Evolutionary conservation across 2,797 vertebrate genomes (phyloP).

Genomic region (Sebastes oblongus): DNA sequence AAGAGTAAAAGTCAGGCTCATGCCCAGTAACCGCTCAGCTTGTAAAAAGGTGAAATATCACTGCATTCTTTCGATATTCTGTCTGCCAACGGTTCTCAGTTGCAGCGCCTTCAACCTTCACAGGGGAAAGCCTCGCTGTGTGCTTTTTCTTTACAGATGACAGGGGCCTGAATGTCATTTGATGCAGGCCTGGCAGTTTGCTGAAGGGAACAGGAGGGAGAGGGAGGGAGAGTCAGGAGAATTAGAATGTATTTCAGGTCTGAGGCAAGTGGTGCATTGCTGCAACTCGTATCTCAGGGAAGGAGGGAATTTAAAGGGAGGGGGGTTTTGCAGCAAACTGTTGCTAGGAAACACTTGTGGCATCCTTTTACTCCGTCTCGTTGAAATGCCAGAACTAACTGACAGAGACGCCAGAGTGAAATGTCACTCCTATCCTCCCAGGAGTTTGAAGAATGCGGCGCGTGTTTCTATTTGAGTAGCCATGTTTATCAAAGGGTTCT

Average conservation of each 20-base stretch:
- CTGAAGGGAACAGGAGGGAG: conserved; percentile 22
- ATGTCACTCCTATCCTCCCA: conserved; percentile 67
- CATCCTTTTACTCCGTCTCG: conserved; percentile 63
- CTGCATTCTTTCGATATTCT: conserved; percentile 15
- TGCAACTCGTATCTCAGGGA: conserved; percentile 70
- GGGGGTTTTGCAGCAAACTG: conserved; percentile 70
- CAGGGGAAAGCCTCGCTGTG: conserved; percentile 17
- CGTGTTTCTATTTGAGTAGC: conserved; percentile 59
- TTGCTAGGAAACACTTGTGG: conserved; percentile 89
- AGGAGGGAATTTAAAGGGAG: conserved; percentile 50
- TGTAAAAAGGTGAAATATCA: conserved; percentile 49
- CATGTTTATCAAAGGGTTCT: conserved; percentile 61
- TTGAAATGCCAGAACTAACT: conserved; percentile 74
- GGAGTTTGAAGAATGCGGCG: conserved; percentile 57
- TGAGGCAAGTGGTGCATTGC: conserved; percentile 83
- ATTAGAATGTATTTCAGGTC: conserved; percentile 80
- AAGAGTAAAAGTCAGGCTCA: conserved; percentile 22
- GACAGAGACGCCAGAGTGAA: conserved; percentile 68
- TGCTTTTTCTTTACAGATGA: conserved; percentile 47
- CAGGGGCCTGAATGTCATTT: conserved; percentile 63
- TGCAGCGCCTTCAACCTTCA: conserved; percentile 36
- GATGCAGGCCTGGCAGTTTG: conserved; percentile 38
- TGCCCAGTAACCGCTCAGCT: conserved; percentile 2
- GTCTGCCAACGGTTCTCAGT: conserved; percentile 23
- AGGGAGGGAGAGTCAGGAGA: conserved; percentile 43